These are phyloP conservation scores for Ostrea edulis DNA, from an alignment of 1,140 invertebrate genomes.

Conservation along the genomic window DNA sequence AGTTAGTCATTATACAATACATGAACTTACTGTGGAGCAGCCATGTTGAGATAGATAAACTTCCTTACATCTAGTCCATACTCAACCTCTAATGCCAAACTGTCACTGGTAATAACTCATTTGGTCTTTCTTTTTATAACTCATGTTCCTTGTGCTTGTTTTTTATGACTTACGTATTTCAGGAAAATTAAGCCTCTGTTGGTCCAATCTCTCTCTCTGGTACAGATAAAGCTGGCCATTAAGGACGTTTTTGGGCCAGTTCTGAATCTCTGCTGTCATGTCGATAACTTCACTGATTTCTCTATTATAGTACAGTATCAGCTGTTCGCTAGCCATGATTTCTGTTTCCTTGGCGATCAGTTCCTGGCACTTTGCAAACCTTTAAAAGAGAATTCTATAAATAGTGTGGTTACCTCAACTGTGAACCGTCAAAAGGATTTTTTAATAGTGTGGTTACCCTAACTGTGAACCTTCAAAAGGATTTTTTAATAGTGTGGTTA, in stretches of 20 bases:
- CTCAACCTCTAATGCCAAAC: no score
- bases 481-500: neutral
- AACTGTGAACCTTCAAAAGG: conserved; percentile 78
- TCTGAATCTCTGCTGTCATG: conserved; percentile 39
- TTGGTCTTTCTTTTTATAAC: no score
- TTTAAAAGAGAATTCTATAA: conserved; percentile 32
- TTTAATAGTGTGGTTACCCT: neutral
- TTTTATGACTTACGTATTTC: conserved; percentile 50
- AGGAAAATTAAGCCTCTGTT: conserved; percentile 44
- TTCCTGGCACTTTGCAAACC: conserved; percentile 86
- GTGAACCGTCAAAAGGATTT: no score
- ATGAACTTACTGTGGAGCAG: no score
- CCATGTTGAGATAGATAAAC: no score
- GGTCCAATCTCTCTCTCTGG: conserved; percentile 47
- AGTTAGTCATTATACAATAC: no score
- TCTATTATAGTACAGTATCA: conserved; percentile 61
- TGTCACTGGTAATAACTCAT: no score
- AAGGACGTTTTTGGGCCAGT: conserved; percentile 47
- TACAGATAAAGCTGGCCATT: conserved; percentile 53
- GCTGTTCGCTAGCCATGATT: conserved; percentile 88
- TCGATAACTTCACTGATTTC: conserved; percentile 50
- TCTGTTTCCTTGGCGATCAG: conserved; percentile 92
- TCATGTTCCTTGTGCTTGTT: neutral
- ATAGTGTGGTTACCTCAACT: neutral
- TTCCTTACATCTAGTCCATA: no score